Evolutionary conservation across 2,888 invertebrate species (phyloP).

Genomic region (Epinotia brunnichana): DNA sequence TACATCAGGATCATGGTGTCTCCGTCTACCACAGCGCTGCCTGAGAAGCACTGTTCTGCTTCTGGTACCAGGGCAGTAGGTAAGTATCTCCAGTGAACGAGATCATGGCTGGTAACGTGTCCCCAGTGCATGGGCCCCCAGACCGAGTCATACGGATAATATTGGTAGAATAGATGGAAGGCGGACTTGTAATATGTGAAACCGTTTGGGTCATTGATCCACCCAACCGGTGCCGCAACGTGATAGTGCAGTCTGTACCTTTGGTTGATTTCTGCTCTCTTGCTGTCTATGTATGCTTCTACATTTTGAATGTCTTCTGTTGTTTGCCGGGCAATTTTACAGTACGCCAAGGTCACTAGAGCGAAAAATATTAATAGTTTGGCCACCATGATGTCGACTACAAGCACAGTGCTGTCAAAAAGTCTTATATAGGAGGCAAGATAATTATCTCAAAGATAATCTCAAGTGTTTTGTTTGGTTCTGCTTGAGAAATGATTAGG

Average conservation of each 20-base stretch:
- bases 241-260: constrained; percentile 72
- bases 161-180: constrained; percentile 83
- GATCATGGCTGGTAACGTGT: constrained; percentile 73
- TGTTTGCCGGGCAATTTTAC: constrained; percentile 51
- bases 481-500: constrained; percentile 32
- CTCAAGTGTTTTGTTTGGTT: constrained; percentile 41
- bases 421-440: constrained; percentile 39
- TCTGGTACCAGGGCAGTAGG: constrained; percentile 80
- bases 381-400: constrained; percentile 29
- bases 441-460: constrained; percentile 32
- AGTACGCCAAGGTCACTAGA: constrained; percentile 50
- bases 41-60: constrained; percentile 75
- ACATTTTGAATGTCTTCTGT: constrained; percentile 55
- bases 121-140: constrained; percentile 84
- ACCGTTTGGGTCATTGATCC: constrained; percentile 85
- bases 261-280: constrained; percentile 64
- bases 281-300: constrained; percentile 67
- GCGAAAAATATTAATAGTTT: constrained; percentile 48
- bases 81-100: constrained; percentile 77
- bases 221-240: constrained; percentile 75
- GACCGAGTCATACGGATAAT: constrained; percentile 73
- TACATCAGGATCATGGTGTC: constrained; percentile 71
- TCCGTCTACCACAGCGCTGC: constrained; percentile 72
- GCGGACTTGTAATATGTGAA: constrained; percentile 78
- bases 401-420: not conserved